These are phyloP conservation scores for Nannoperca obscura DNA, from an alignment of 2,797 vertebrate species.

Conservation along the genomic window DNA sequence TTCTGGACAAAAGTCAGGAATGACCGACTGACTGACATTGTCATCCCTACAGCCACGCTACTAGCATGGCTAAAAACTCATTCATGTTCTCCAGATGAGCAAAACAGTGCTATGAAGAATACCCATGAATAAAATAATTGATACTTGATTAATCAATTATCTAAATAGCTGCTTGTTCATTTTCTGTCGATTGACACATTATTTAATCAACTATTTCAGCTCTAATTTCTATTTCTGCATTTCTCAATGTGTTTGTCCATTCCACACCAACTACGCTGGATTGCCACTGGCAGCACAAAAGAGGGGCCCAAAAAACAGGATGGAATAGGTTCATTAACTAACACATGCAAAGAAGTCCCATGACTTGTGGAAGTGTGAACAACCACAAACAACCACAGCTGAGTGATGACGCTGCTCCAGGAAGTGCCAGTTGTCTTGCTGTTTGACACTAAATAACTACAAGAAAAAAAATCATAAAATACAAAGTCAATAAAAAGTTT, in stretches of 20 bases:
- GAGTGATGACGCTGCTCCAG: background rate
- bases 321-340: background rate
- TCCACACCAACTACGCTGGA: background rate
- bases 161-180: too few species aligned
- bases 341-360: background rate
- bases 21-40: too few species aligned
- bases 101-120: too few species aligned
- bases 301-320: background rate
- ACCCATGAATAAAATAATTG: too few species aligned
- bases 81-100: too few species aligned
- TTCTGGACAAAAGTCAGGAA: too few species aligned
- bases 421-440: background rate
- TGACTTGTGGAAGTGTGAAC: background rate
- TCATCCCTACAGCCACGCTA: too few species aligned
- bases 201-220: too few species aligned
- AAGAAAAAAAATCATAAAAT: background rate
- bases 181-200: too few species aligned
- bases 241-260: background rate
- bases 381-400: too few species aligned
- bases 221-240: too few species aligned
- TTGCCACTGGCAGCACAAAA: background rate
- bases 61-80: background rate
- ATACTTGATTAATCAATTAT: too few species aligned
- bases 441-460: background rate
- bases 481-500: background rate